Percentiles rank a stretch among this genome's conserved stretches.
Evolutionary conservation across 1,140 invertebrate genomes (phyloP).

Genomic region (Pseudobourletiella spinata): DNA sequence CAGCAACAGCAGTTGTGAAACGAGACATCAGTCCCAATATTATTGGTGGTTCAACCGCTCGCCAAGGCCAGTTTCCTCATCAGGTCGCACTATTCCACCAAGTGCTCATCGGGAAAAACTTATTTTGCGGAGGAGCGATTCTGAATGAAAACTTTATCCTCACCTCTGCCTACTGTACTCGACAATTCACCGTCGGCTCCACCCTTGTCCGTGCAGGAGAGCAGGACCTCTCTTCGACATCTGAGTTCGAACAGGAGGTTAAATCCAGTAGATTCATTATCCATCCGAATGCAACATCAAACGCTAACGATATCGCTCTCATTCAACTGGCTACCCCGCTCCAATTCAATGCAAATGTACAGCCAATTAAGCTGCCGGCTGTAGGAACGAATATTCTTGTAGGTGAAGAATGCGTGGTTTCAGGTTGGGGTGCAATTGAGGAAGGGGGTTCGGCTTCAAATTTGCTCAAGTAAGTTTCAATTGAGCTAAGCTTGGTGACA

Average conservation of each 20-base stretch:
- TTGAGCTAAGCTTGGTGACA: no score
- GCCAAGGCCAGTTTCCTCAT: not conserved
- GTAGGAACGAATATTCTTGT: not conserved
- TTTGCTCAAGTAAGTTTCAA: not conserved
- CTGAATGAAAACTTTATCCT: not conserved
- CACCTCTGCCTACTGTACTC: not conserved
- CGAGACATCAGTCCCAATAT: no score
- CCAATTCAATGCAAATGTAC: not conserved
- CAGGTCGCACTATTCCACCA: not conserved
- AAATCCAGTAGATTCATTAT: not conserved
- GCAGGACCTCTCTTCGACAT: not conserved
- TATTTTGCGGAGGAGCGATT: not conserved
- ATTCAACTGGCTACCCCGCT: not conserved
- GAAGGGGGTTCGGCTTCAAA: not conserved
- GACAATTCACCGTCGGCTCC: not conserved
- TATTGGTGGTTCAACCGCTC: no score
- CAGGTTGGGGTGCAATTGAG: not conserved
- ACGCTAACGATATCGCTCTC: not conserved
- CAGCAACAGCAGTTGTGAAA: no score
- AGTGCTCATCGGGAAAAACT: not conserved
- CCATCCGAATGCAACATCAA: not conserved
- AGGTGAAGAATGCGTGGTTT: not conserved
- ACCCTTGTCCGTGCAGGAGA: not conserved
- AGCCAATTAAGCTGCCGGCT: not conserved
- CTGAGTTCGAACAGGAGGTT: not conserved